These are phyloP conservation scores for Lottia gigantea DNA, from an alignment of 2,888 invertebrate genomes.

Conservation along the genomic window DNA sequence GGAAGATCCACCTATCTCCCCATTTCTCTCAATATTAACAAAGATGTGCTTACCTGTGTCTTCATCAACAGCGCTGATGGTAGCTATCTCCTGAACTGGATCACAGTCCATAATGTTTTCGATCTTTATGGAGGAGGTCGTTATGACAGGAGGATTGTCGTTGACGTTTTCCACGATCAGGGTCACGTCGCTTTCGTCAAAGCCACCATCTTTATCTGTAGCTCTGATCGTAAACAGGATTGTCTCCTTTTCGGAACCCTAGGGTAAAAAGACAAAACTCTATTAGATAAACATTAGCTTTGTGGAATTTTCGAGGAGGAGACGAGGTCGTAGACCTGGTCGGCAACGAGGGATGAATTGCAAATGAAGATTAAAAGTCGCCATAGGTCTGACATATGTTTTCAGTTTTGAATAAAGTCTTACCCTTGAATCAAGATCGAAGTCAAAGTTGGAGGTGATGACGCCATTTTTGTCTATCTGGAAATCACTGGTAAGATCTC, in stretches of 20 bases:
- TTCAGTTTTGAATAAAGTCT: background rate
- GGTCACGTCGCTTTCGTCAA: background rate
- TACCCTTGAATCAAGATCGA: background rate
- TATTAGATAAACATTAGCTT: no score
- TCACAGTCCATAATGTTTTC: background rate
- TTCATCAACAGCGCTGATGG: background rate
- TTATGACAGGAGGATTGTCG: background rate
- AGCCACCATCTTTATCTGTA: background rate
- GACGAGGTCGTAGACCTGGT: no score
- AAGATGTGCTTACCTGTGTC: background rate
- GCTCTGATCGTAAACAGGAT: background rate
- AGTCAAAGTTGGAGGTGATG: background rate
- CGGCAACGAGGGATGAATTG: no score
- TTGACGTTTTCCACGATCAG: background rate
- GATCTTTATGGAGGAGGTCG: background rate
- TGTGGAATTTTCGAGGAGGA: no score
- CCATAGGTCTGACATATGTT: no score
- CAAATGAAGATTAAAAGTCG: no score
- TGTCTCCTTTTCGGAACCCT: background rate
- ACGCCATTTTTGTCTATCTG: background rate
- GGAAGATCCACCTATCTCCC: no score
- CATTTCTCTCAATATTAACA: no score
- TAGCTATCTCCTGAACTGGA: background rate
- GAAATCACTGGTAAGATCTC: background rate
- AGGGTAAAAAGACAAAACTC: no score